phyloP scores from a whole-genome alignment of 2,113 vertebrate genomes.

The Entomyzon cyanotis region DNA sequence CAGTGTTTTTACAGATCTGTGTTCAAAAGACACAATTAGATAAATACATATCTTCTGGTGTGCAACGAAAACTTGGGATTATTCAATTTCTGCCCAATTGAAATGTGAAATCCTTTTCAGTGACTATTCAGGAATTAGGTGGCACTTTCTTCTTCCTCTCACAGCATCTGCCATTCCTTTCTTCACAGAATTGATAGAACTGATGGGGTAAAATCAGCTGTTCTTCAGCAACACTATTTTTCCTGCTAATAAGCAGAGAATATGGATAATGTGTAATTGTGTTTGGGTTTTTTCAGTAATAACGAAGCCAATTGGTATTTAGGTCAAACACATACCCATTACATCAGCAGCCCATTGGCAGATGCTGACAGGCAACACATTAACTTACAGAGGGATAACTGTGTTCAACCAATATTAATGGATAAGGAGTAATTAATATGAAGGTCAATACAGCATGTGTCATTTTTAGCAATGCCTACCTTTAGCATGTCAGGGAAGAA shows the following conservation, averaged over 20 bases:
- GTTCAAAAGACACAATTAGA: background rate
- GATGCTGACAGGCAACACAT: background rate
- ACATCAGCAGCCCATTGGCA: background rate
- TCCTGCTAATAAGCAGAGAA: background rate
- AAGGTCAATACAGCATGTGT: background rate
- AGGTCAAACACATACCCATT: background rate
- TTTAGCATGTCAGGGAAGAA: background rate
- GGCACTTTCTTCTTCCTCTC: background rate
- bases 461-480: background rate
- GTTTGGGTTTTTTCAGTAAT: background rate
- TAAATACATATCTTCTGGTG: conserved; percentile 1
- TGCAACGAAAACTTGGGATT: background rate
- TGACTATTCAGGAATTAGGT: background rate
- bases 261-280: background rate
- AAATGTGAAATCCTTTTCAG: conserved; percentile 28
- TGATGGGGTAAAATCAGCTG: background rate
- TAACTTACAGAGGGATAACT: background rate
- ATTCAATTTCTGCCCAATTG: conserved; percentile 19
- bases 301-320: background rate
- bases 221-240: background rate
- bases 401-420: background rate
- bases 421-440: background rate
- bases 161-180: background rate
- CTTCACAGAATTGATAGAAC: background rate
- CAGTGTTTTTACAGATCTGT: background rate